These are phyloP conservation scores for Hylomyscus alleni DNA, from an alignment of 2,797 vertebrate species.

Conservation along the genomic window DNA sequence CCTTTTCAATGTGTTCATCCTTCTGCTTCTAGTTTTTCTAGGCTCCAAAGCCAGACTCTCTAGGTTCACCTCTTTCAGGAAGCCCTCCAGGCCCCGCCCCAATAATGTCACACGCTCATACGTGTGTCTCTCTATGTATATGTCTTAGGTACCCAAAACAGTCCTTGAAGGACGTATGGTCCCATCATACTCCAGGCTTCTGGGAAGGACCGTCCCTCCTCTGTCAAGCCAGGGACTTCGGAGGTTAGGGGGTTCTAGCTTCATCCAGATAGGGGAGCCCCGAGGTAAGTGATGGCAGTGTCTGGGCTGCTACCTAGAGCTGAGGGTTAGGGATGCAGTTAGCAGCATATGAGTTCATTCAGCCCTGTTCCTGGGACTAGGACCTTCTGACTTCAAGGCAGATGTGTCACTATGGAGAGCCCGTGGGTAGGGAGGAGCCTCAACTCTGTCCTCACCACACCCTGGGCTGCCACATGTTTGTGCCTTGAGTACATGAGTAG, in stretches of 20 bases:
- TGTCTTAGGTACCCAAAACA: background rate
- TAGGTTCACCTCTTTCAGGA: constrained; percentile 66
- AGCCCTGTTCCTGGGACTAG: background rate
- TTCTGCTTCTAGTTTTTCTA: constrained; percentile 19
- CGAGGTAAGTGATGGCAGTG: background rate
- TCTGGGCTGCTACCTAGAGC: constrained; percentile 17
- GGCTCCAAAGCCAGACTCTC: constrained; percentile 34
- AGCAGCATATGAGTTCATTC: background rate
- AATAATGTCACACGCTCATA: background rate
- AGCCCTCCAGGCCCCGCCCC: constrained; percentile 4
- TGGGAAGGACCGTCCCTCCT: background rate
- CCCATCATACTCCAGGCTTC: background rate
- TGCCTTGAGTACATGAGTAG: constrained; percentile 69
- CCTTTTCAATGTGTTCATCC: constrained; percentile 7
- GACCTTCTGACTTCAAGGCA: constrained; percentile 41
- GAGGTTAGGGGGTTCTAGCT: background rate
- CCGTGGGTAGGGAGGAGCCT: constrained; percentile 42
- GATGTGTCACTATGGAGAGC: constrained; percentile 2
- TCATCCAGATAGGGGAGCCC: background rate
- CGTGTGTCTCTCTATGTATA: background rate
- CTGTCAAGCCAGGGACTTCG: constrained; percentile 1
- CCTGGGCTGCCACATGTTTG: constrained; percentile 73
- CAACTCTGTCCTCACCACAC: constrained; percentile 62
- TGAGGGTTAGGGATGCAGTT: background rate
- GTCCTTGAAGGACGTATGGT: background rate